Evolutionary conservation across 2,888 invertebrate species (phyloP), one percentile per base, ranked within the genome.

Genomic region (Shargacucullia verbasci): DNA sequence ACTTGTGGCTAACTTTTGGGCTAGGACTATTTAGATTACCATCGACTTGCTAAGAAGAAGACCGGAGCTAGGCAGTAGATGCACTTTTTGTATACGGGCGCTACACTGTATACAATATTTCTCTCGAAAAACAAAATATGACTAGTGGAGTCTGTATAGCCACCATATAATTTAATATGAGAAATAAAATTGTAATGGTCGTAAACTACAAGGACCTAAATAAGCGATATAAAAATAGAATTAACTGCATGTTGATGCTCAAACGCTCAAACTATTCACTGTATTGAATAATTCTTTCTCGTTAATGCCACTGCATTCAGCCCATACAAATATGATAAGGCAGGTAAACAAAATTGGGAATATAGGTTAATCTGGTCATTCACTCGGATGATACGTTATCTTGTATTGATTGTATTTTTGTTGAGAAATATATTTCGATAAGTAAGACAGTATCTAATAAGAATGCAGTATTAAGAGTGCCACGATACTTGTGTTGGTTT

Each of bases 401-500:
- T 43, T 47, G 15, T 60, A 56, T 60, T 64, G 73, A 67, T 65
- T 71, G 57, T 40, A 47, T 60, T 50, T 60, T 64, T 41, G 44
- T 15, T 48, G 46, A 43, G 61, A 63, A 68, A 52, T 43, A 65
- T 74, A 37, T 73, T 78, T 70, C 57, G 74, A 79, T 73, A 73
- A 65, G 60, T n/a, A n/a, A n/a, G n/a, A n/a, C n/a, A n/a, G n/a
- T 61, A 74, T 78, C 75, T 69, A 78, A 76, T 69, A 67, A 70
- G 59, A 70, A 67, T 69, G 55, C 66, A 67, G 72, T 71, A 67
- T 61, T 73, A 70, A 60, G 71, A 79, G 58, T 66, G 44, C 13
- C 20, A 59, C 66, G 44, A 13, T 27, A 59, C 66, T 61, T 75
- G 70, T 70, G 70, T 74, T 74, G 67, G 76, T 84, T 85, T 85